These are phyloP conservation scores for Drosophila mettleri DNA, from an alignment of 2,888 invertebrate genomes.

Conservation along the genomic window DNA sequence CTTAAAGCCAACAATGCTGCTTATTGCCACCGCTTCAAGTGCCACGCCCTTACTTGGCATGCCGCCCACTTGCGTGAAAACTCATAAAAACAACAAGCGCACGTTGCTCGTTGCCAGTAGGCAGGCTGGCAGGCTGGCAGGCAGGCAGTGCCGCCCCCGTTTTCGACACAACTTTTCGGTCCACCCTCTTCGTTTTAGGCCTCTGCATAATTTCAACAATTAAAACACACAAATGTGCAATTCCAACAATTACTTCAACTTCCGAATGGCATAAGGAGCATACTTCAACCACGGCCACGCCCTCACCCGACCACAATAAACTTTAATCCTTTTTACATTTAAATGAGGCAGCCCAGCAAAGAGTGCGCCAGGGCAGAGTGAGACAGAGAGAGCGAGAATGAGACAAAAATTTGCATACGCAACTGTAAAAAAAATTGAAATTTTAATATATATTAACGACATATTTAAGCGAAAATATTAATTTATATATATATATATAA, in stretches of 20 bases:
- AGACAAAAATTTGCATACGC: conserved; percentile 51
- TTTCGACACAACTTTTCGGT: conserved; percentile 33
- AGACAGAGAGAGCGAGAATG: neutral
- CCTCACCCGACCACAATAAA: conserved; percentile 30
- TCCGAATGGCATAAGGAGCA: conserved; percentile 66
- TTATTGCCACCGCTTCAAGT: neutral
- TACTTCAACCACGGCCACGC: conserved; percentile 35
- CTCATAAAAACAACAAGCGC: conserved; percentile 62
- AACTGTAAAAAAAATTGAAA: conserved; percentile 5
- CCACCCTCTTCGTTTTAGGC: conserved; percentile 27
- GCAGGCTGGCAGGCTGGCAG: neutral
- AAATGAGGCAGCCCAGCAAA: conserved; percentile 51
- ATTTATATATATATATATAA: neutral
- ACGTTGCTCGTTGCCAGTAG: conserved; percentile 28
- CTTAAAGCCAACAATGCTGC: conserved; percentile 32
- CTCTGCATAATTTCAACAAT: conserved; percentile 67
- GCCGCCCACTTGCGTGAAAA: conserved; percentile 22
- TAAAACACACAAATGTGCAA: conserved; percentile 74
- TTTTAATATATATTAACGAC: conserved; percentile 33
- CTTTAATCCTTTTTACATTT: conserved; percentile 71
- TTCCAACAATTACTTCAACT: conserved; percentile 69
- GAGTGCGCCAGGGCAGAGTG: no score
- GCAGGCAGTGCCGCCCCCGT: conserved; percentile 5
- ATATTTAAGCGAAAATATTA: conserved; percentile 36
- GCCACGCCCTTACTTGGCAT: conserved; percentile 6